Percentiles rank a stretch among this genome's conserved stretches.
Evolutionary conservation across 2,113 vertebrate genomes (phyloP).

Genomic region (Oreochromis aureus): DNA sequence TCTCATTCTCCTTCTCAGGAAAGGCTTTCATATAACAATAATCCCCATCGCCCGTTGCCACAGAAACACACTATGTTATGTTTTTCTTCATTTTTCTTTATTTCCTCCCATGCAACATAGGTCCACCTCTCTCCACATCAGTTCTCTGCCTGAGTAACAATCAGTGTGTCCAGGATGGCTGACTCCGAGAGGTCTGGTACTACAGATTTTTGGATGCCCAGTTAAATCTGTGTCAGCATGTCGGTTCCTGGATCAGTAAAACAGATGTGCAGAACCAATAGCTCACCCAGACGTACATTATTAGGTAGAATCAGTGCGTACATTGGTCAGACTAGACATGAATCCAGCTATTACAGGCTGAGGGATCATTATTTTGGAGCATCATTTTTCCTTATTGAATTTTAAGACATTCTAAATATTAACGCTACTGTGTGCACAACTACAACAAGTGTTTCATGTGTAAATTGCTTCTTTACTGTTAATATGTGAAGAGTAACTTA

Average conservation of each 20-base stretch:
- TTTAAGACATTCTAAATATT: neutral
- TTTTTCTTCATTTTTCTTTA: conserved; percentile 9
- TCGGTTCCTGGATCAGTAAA: neutral
- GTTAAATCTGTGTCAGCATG: conserved; percentile 18
- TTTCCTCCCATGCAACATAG: neutral
- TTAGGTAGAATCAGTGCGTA: neutral
- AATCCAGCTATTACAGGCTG: conserved; percentile 7
- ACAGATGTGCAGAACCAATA: conserved; percentile 18
- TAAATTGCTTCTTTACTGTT: neutral
- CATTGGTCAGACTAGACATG: conserved; percentile 5
- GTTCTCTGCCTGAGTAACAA: neutral
- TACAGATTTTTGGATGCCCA: neutral
- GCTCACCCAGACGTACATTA: neutral
- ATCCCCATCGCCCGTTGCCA: conserved; percentile 30
- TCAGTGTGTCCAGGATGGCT: neutral
- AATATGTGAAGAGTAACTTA: neutral
- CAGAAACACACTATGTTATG: conserved; percentile 25
- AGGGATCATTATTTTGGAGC: neutral
- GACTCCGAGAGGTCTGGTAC: conserved; percentile 2
- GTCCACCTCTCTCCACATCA: neutral
- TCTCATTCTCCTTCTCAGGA: conserved; percentile 37
- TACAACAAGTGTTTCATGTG: neutral
- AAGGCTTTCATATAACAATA: conserved; percentile 51
- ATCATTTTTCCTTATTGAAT: neutral
- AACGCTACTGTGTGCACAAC: neutral